Percentiles rank a stretch among this genome's conserved stretches.
phyloP scores from a whole-genome alignment of 2,113 vertebrate species.

The Solenodon paradoxus region DNA sequence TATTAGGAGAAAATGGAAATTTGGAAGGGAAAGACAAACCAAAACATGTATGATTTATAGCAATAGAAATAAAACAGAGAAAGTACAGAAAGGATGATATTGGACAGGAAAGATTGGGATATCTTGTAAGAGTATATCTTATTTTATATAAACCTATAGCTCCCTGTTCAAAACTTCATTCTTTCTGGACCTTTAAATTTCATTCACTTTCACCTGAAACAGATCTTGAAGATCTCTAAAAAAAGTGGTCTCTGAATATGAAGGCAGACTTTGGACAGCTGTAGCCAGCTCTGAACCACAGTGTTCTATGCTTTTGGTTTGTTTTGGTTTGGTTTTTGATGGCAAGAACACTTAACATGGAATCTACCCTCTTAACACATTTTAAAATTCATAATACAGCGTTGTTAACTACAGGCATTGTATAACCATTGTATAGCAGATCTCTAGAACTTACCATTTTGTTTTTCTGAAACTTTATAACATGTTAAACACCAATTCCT shows the following conservation, averaged over 20 bases:
- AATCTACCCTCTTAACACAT: neutral
- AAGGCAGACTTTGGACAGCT: neutral
- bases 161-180: neutral
- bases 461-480: neutral
- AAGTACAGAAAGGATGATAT: neutral
- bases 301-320: neutral
- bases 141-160: neutral
- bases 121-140: neutral
- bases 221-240: neutral
- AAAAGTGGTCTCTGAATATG: neutral
- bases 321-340: neutral
- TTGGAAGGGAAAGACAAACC: neutral
- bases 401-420: neutral
- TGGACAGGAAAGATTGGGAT: neutral
- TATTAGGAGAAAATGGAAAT: neutral
- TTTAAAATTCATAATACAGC: neutral
- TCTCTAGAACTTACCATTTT: neutral
- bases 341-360: neutral
- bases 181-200: neutral
- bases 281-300: neutral
- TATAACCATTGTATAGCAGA: neutral
- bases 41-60: neutral
- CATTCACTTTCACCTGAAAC: neutral
- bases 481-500: neutral
- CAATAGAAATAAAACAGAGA: neutral